phyloP scores from a whole-genome alignment of 2,113 vertebrate genomes.

The Nesoenas mayeri region DNA sequence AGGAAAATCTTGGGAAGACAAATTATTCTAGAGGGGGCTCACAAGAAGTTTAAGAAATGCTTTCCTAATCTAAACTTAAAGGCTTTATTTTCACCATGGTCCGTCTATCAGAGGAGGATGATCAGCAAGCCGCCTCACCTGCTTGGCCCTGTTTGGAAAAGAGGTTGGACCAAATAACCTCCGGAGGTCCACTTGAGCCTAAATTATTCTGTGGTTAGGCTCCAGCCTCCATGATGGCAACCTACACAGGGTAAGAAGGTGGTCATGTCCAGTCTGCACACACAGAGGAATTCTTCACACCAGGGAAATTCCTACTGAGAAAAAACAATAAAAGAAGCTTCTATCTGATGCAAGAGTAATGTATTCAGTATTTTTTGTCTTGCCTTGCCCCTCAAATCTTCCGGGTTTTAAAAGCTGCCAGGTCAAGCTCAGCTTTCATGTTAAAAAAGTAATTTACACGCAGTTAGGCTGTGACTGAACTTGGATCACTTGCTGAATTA shows the following conservation, averaged over 20 bases:
- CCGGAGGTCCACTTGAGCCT: background rate
- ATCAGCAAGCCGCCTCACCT: background rate
- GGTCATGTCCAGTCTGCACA: fast-evolving
- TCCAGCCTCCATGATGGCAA: background rate
- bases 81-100: background rate
- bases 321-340: background rate
- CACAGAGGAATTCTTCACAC: background rate
- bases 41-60: background rate
- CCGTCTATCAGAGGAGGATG: background rate
- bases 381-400: background rate
- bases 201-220: background rate
- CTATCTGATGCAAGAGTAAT: background rate
- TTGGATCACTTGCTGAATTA: background rate
- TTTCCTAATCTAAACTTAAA: conserved; percentile 10
- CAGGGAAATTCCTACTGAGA: background rate
- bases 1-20: background rate
- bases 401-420: background rate
- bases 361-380: background rate
- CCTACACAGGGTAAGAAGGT: background rate
- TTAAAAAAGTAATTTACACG: background rate
- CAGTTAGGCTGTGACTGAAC: background rate
- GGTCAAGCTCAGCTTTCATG: background rate
- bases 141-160: background rate
- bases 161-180: background rate
- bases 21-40: background rate